Conservation (phyloP, 2,113 vertebrate genomes). For the Aspiorhynchus laticeps region DNA sequence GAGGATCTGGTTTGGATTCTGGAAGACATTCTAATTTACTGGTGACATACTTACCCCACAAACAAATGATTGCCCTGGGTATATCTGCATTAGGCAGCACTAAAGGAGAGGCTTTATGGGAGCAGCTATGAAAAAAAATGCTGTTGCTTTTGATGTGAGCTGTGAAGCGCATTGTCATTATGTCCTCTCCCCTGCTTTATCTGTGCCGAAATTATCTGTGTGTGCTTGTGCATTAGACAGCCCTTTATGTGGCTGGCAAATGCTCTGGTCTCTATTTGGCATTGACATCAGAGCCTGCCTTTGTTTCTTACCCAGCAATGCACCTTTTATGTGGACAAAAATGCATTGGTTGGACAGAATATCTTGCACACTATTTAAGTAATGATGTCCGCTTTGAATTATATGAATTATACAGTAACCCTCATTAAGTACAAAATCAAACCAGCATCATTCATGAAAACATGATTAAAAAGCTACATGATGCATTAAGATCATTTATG, state of each 20-base stretch:
- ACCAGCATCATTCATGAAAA: slow-evolving; percentile 20
- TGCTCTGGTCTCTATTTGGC: slow-evolving; percentile 18
- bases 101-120: not conserved
- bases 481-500: slow-evolving; percentile 25
- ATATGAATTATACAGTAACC: slow-evolving; percentile 18
- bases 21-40: slow-evolving; percentile 23
- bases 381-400: slow-evolving; percentile 5
- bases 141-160: slow-evolving; percentile 24
- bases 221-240: not conserved
- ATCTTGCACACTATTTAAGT: slow-evolving; percentile 3
- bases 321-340: not conserved
- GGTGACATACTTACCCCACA: slow-evolving; percentile 9
- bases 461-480: slow-evolving; percentile 24
- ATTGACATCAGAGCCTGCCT: slow-evolving; percentile 20
- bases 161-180: not conserved
- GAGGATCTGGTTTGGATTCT: slow-evolving; percentile 15
- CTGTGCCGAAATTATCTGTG: not conserved
- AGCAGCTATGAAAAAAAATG: not conserved
- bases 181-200: slow-evolving; percentile 25
- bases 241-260: slow-evolving; percentile 13
- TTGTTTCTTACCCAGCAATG: slow-evolving; percentile 28
- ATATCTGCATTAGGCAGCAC: slow-evolving; percentile 3
- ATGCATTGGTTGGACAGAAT: not conserved
- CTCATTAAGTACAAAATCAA: slow-evolving; percentile 16
- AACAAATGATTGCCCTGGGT: not conserved